Base-by-base conservation (phyloP, 1,140 invertebrate species). In the Homalodisca vitripennis region DNA sequence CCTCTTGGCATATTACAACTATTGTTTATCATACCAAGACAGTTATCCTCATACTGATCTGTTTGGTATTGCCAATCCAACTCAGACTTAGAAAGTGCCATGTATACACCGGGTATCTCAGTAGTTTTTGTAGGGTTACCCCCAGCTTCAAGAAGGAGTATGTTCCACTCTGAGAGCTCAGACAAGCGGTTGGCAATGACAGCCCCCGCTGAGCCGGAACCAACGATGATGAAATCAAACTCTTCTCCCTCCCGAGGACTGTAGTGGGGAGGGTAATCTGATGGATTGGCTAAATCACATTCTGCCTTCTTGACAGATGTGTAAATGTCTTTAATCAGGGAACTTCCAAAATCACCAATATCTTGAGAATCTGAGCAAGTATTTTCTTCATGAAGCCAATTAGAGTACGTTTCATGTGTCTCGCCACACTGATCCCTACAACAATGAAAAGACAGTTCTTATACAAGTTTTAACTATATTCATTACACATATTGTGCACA, bases 31-130 rank as follows among this genome's bases (percentile, higher is more conserved):
- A 85, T 79, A 0, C 82, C 83, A 68, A 69, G 65, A 77, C 88
- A 88, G 27, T 84, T 85, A 64, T 82, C 79, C 63, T 3, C 66
- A 6, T 78, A 72, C 0, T 93, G 92, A 10, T 89, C 88, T 10
- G 94, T 96, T 80, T 93, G 88, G 79, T 93, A 97, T 79, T 93
- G 88, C 95, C 95, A 98, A 80, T 97, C 95, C 75, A 94, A 81
- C 2, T 91, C 87, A 0, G 89, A 87, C 3, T 92, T 82, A 74
- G 92, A 90, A 10, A 84, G 85, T 71, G 91, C 92, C 0, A 88
- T 88, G 17, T 87, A 87, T 34, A 93, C 75, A 0, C 89, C 83
- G 0, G 91, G 91, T 24, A 93, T 85, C 75, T 91, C 88, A 0
- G 89, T 89, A 60, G 92, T 87, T 79, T 91, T 87, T 60, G 86